phyloP scores from a whole-genome alignment of 92 coral and sea anemone species.

The Phenganax stokvisi region DNA sequence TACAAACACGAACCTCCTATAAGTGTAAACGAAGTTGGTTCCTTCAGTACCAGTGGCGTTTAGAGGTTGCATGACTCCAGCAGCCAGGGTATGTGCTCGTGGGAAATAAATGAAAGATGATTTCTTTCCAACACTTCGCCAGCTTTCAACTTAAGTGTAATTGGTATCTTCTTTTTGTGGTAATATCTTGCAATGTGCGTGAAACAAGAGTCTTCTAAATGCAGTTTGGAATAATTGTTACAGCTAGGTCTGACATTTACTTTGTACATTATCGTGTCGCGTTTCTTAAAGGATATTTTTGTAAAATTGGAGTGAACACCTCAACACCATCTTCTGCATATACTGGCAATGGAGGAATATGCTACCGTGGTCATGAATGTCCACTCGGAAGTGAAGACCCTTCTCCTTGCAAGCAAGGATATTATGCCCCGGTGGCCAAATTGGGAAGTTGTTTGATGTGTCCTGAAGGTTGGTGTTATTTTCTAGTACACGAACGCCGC shows the following conservation, averaged over 20 bases:
- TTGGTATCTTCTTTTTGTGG: no score
- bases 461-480: constrained; percentile 55
- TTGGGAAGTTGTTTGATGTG: constrained; percentile 78
- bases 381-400: constrained; percentile 68
- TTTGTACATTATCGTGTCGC: neutral
- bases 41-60: no score
- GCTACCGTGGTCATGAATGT: constrained; percentile 83
- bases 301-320: constrained; percentile 82
- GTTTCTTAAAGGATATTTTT: constrained; percentile 63
- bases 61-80: neutral
- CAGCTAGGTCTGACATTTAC: no score
- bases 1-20: no score
- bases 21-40: no score
- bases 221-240: no score
- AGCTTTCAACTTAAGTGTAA: no score
- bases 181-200: no score
- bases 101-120: neutral
- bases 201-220: no score
- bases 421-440: constrained; percentile 60
- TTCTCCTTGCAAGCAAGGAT: constrained; percentile 76
- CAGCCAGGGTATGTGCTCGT: neutral
- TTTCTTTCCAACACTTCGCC: no score
- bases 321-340: constrained; percentile 61
- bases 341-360: constrained; percentile 74
- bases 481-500: no score